Percentiles rank a stretch among this genome's conserved stretches.
phyloP scores from a whole-genome alignment of 2,113 vertebrate species.

The Paedocypris sp. region DNA sequence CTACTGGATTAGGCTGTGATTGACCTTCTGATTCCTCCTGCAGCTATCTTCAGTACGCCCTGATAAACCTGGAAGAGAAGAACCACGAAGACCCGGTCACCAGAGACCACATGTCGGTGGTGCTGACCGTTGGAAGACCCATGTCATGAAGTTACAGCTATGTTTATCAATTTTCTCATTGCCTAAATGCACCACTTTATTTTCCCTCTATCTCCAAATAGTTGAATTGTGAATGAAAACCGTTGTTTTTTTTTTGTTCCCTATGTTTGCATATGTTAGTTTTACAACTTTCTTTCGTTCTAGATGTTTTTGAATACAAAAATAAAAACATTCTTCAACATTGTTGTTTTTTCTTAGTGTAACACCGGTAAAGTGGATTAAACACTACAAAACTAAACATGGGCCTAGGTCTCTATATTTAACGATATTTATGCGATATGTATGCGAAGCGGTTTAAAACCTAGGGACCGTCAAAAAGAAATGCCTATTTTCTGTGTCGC shows the following conservation, averaged over 20 bases:
- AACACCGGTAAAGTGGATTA: too few species aligned
- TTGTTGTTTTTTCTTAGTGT: conserved; percentile 10
- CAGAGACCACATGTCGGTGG: conserved; percentile 93
- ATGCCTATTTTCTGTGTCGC: too few species aligned
- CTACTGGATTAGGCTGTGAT: not conserved
- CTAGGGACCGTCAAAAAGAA: too few species aligned
- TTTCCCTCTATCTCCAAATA: too few species aligned
- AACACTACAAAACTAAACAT: too few species aligned
- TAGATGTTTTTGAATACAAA: conserved; percentile 56
- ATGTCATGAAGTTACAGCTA: too few species aligned
- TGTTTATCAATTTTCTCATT: too few species aligned
- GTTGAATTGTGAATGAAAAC: conserved; percentile 25
- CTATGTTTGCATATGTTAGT: conserved; percentile 51
- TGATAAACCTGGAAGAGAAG: conserved; percentile 95
- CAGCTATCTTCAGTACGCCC: conserved; percentile 91
- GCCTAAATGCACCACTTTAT: too few species aligned
- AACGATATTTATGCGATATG: too few species aligned
- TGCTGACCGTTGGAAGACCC: too few species aligned
- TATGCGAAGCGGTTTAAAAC: too few species aligned
- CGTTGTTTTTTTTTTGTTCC: conserved; percentile 36
- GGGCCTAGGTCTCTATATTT: too few species aligned
- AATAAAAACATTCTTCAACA: conserved; percentile 33
- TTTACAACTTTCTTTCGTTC: conserved; percentile 60
- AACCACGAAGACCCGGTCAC: conserved; percentile 90
- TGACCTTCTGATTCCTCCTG: not conserved